Percentiles rank a stretch among this genome's conserved stretches.
Conservation (phyloP, 1,140 invertebrate species). For the Asbolus verrucosus region DNA sequence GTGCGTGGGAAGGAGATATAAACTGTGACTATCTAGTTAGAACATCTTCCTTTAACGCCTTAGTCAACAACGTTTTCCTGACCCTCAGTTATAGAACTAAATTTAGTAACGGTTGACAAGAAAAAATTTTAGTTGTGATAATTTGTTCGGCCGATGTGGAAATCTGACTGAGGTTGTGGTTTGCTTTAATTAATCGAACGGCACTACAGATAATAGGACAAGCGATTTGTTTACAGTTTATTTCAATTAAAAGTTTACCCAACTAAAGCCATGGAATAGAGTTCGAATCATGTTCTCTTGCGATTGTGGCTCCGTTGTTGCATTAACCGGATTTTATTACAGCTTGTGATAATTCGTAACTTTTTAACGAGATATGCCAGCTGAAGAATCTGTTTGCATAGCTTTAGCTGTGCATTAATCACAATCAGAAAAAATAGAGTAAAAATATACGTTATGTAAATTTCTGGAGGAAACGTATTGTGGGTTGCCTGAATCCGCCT, state of each 20-base stretch:
- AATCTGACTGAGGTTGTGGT: slow-evolving; percentile 9
- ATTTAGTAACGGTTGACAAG: background rate
- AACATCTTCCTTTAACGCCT: slow-evolving; percentile 40
- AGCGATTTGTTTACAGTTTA: slow-evolving; percentile 27
- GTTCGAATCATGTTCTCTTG: slow-evolving; percentile 16
- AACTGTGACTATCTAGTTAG: slow-evolving; percentile 38
- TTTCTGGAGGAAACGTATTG: no score
- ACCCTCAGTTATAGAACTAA: slow-evolving; percentile 16
- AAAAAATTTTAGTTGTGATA: slow-evolving; percentile 22
- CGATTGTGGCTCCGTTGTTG: slow-evolving; percentile 2
- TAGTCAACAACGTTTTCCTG: slow-evolving; percentile 43
- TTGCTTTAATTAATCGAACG: background rate
- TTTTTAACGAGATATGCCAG: no score
- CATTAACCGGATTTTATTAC: slow-evolving; percentile 16
- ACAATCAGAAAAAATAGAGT: no score
- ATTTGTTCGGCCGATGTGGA: no score
- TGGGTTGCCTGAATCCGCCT: no score
- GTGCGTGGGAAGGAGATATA: slow-evolving; percentile 35
- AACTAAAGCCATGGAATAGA: slow-evolving; percentile 1
- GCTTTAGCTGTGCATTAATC: no score
- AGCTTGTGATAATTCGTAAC: no score
- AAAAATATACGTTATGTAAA: no score
- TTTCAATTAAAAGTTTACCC: slow-evolving; percentile 35
- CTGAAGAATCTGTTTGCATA: no score
- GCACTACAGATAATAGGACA: background rate